A percentile compares a stretch with the other conserved stretches of the same genome.
These are phyloP conservation scores for Gymnothorax reevesii DNA, from an alignment of 2,797 vertebrate genomes.

Conservation along the genomic window DNA sequence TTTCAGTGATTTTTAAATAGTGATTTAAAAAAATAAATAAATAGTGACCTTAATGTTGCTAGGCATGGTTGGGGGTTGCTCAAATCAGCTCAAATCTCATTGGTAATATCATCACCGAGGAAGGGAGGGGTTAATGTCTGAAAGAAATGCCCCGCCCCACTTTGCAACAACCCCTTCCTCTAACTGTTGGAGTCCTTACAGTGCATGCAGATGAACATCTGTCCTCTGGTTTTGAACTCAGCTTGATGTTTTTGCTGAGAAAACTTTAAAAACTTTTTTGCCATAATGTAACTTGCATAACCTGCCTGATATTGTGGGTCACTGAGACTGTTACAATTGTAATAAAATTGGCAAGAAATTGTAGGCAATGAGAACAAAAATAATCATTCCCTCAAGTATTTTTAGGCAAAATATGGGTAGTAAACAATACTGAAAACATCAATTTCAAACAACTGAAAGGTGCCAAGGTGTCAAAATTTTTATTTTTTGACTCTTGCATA, in stretches of 20 bases:
- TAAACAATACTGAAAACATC: too few species aligned
- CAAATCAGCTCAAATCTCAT: not conserved
- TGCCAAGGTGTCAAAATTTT: too few species aligned
- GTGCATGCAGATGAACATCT: not conserved
- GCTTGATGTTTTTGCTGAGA: not conserved
- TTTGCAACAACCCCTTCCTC: not conserved
- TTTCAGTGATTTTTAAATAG: too few species aligned
- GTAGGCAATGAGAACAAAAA: too few species aligned
- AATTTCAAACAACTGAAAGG: too few species aligned
- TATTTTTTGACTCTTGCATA: too few species aligned
- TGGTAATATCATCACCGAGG: not conserved
- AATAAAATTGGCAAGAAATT: not conserved
- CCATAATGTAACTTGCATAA: not conserved
- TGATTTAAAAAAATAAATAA: not conserved
- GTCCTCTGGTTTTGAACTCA: not conserved
- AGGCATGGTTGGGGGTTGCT: not conserved
- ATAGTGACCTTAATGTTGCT: not conserved
- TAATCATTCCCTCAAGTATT: too few species aligned
- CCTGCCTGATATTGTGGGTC: not conserved
- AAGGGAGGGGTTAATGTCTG: not conserved
- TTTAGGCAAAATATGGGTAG: too few species aligned
- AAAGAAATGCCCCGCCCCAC: not conserved
- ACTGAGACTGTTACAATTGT: not conserved
- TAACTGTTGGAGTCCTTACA: not conserved
- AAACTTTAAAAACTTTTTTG: not conserved